Conservation (phyloP, 2,113 vertebrate species). For the Spizaetus ornatus region DNA sequence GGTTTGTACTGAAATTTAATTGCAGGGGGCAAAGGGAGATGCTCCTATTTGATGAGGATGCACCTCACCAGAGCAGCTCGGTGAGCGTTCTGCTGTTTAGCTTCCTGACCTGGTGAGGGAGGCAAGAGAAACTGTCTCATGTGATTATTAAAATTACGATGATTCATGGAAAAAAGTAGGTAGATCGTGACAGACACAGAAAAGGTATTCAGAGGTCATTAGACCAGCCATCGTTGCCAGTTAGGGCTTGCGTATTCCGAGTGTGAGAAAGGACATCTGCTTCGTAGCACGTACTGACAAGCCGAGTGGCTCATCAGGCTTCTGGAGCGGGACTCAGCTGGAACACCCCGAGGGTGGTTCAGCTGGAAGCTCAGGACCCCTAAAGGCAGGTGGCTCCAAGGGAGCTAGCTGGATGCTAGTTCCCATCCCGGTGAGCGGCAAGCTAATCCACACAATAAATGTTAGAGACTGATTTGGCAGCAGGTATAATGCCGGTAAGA, state of each 20-base stretch:
- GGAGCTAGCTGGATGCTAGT: background rate
- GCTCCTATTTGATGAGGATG: background rate
- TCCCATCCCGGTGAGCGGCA: background rate
- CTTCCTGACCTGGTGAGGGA: background rate
- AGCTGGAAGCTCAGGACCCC: background rate
- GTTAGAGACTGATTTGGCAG: background rate
- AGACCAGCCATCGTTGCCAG: background rate
- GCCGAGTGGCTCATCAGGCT: background rate
- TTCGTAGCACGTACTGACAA: background rate
- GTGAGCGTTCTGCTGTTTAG: background rate
- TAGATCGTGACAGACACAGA: background rate
- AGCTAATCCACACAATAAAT: background rate
- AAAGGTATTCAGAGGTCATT: background rate
- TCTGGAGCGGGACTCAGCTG: background rate
- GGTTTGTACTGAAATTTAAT: background rate
- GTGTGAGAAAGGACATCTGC: background rate
- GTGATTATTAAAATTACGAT: background rate
- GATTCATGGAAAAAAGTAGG: background rate
- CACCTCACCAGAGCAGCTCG: background rate
- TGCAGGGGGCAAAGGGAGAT: background rate
- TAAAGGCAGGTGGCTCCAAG: background rate
- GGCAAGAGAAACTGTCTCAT: background rate
- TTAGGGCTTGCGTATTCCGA: background rate
- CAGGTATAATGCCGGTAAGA: background rate
- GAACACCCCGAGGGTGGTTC: background rate